These are phyloP conservation scores for Cynoglossus semilaevis DNA, from an alignment of 2,113 vertebrate genomes.

Conservation along the genomic window DNA sequence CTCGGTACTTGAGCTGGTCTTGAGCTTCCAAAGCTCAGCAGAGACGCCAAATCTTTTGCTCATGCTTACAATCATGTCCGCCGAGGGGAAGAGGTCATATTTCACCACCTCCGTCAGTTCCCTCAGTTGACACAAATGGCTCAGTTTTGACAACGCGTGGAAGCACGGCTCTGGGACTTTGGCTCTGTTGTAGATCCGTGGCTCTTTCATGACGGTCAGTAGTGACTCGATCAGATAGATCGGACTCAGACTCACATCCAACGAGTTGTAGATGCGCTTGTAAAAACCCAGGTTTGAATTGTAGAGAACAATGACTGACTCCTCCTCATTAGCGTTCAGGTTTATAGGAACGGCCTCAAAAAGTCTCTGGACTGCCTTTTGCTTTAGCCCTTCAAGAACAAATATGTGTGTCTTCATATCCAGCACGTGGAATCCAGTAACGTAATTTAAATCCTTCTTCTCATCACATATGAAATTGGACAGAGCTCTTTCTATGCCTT, in stretches of 20 bases:
- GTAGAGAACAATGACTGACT: slow-evolving; percentile 73
- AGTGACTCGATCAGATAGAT: slow-evolving; percentile 73
- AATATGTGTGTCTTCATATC: slow-evolving; percentile 80
- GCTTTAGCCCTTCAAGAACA: slow-evolving; percentile 82
- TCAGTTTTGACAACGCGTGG: slow-evolving; percentile 82
- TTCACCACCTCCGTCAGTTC: slow-evolving; percentile 71
- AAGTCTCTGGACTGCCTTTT: slow-evolving; percentile 74
- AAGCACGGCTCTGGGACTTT: slow-evolving; percentile 64
- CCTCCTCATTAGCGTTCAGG: slow-evolving; percentile 42
- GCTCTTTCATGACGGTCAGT: slow-evolving; percentile 56
- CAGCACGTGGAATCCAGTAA: slow-evolving; percentile 84
- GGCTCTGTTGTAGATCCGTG: slow-evolving; percentile 73
- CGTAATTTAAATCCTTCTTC: slow-evolving; percentile 68
- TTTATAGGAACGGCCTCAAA: slow-evolving; percentile 71
- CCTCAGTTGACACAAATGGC: slow-evolving; percentile 63
- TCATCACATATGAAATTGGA: slow-evolving; percentile 47
- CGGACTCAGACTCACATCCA: slow-evolving; percentile 72
- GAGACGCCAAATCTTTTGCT: slow-evolving; percentile 69
- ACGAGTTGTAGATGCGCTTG: slow-evolving; percentile 74
- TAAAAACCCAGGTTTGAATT: slow-evolving; percentile 78
- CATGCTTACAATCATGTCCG: slow-evolving; percentile 77
- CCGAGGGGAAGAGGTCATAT: slow-evolving; percentile 78
- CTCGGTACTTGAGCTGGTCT: neutral
- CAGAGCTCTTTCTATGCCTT: slow-evolving; percentile 52
- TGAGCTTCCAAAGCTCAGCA: slow-evolving; percentile 29